Evolutionary conservation across 2,888 invertebrate genomes (phyloP), one percentile per base, ranked within the genome.

Genomic region (Andrena camellia): DNA sequence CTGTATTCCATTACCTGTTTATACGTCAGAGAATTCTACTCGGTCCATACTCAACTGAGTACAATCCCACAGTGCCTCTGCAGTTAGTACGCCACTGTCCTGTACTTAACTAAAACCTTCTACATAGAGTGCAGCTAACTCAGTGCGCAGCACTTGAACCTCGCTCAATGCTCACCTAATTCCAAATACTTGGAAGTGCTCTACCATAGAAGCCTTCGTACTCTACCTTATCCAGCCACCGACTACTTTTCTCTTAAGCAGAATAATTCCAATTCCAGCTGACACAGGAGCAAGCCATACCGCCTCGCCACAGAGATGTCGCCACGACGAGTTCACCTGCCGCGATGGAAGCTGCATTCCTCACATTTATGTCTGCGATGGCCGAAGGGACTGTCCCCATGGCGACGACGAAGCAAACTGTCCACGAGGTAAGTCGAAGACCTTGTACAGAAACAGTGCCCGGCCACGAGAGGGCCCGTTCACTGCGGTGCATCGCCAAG

Each of bases 321-420:
- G 88, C 42, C 83, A 84, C 6, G 90, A 93, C 82, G 93, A 96
- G 90, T 95, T 95, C 92, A 94, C 94, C 35, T 96, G 96, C 92
- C 92, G 93, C 85, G 95, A 94, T 86, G 94, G 95, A 57, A 94
- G 94, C 84, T 96, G 96, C 92, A 94, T 95, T 91, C 94, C 94
- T 88, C 84, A 78, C 4, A 79, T 85, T 6, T 91, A 91, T 13
- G 88, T 94, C 86, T 96, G 96, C 91, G 95, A 96, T 91, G 94
- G 94, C 42, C 92, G 91, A 17, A 78, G 86, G 33, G 96, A 96
- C 90, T 96, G 96, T 92, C 93, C 93, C 62, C 95, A 96, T 90
- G 95, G 95, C 74, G 94, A 95, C 62, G 96, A 96, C 92, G 96
- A 96, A 94, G 81, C 86, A 7, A 94, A 95, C 86, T 96, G 96